Conservation (phyloP, 2,888 invertebrate genomes). For the Formica aserva region DNA sequence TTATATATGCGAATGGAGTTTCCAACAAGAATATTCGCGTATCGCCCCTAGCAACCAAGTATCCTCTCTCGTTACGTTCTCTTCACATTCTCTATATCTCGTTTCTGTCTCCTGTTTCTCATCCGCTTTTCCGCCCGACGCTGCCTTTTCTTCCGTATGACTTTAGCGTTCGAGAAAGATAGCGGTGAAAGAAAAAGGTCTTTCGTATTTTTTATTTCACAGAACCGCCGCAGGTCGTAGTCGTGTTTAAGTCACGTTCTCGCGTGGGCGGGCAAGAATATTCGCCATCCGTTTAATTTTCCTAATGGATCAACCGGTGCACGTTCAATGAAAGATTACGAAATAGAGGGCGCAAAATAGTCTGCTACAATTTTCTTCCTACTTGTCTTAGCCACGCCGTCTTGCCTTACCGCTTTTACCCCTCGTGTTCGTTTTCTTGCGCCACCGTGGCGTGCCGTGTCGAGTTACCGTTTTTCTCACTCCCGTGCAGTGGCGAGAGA, state of each 20-base stretch:
- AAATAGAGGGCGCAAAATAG: constrained; percentile 49
- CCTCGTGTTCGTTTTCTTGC: constrained; percentile 67
- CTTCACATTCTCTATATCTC: constrained; percentile 57
- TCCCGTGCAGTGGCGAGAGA: constrained; percentile 38
- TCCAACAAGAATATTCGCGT: constrained; percentile 33
- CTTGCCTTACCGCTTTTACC: constrained; percentile 55
- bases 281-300: constrained; percentile 76
- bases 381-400: constrained; percentile 22
- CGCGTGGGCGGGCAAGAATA: constrained; percentile 51
- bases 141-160: constrained; percentile 12
- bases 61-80: constrained; percentile 27
- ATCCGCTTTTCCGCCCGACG: constrained; percentile 13
- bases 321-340: constrained; percentile 69
- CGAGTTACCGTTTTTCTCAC: constrained; percentile 64
- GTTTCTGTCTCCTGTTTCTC: constrained; percentile 30
- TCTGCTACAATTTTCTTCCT: constrained; percentile 61
- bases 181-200: neutral
- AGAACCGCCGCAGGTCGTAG: constrained; percentile 49
- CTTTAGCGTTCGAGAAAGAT: constrained; percentile 18
- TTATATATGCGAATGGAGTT: constrained; percentile 47
- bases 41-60: constrained; percentile 32
- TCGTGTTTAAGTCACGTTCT: constrained; percentile 51
- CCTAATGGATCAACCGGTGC: constrained; percentile 78
- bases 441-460: constrained; percentile 56
- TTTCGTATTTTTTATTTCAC: constrained; percentile 60